Percentiles rank a stretch among this genome's conserved stretches.
Conservation (phyloP, 2,797 vertebrate genomes). For the Columba guinea region DNA sequence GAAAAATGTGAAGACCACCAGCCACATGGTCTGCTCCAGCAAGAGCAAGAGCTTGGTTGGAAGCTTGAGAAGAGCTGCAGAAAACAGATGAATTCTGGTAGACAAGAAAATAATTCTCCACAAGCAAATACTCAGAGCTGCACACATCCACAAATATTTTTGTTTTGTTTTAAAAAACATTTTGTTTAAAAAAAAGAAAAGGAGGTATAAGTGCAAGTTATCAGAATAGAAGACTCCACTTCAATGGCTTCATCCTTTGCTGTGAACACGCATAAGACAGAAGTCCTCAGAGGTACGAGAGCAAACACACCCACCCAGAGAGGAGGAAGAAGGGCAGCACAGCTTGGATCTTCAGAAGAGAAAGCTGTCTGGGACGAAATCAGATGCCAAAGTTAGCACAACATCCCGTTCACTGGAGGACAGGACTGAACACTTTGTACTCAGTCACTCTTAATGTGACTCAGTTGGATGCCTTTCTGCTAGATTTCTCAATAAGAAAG, state of each 20-base stretch:
- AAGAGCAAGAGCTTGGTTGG: not conserved
- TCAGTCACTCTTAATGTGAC: not conserved
- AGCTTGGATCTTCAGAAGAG: not conserved
- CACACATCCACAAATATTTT: not conserved
- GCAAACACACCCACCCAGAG: not conserved
- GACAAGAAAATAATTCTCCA: not conserved
- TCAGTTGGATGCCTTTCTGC: not conserved
- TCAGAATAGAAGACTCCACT: not conserved
- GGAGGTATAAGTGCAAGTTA: not conserved
- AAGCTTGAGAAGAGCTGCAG: not conserved
- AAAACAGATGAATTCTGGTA: not conserved
- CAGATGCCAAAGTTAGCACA: conserved; percentile 35
- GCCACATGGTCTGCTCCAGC: not conserved
- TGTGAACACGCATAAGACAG: not conserved
- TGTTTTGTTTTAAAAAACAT: not conserved
- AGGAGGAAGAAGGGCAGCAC: not conserved
- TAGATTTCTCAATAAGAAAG: conserved; percentile 1
- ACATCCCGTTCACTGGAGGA: not conserved
- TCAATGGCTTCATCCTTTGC: not conserved
- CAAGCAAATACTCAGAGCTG: not conserved
- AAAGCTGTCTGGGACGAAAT: not conserved
- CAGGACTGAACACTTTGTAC: conserved; percentile 7
- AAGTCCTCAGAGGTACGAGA: not conserved
- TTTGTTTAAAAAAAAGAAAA: not conserved
- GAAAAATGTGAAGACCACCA: not conserved